A percentile compares a stretch with the other conserved stretches of the same genome.
Conservation (phyloP, 2,888 invertebrate genomes). For the Rhyacophila evoluta region DNA sequence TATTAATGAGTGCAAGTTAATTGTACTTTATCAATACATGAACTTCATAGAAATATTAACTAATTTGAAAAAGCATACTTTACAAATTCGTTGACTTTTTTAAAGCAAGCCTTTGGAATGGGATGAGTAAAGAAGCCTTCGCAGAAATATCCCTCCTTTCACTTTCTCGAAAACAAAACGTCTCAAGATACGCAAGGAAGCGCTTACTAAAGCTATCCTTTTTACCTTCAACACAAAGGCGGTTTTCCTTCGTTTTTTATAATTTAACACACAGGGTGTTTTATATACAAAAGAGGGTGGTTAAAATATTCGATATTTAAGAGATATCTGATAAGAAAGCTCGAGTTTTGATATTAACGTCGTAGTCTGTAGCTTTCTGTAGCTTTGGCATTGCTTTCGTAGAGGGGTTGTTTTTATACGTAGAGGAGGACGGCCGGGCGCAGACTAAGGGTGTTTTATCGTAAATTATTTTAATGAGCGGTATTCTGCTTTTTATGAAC, state of each 20-base stretch:
- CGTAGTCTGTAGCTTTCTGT: background rate
- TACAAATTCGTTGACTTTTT: background rate
- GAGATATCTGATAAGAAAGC: constrained; percentile 49
- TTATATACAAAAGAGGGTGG: background rate
- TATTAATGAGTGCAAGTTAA: too few species aligned
- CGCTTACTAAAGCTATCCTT: background rate
- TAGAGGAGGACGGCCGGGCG: background rate
- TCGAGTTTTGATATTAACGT: constrained; percentile 38
- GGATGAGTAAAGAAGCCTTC: constrained; percentile 31
- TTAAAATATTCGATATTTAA: constrained; percentile 41
- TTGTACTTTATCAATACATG: too few species aligned
- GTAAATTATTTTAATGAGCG: constrained; percentile 19
- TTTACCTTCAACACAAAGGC: background rate
- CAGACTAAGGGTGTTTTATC: background rate
- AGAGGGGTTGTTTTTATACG: constrained; percentile 19
- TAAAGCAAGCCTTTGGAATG: constrained; percentile 11
- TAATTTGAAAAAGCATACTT: background rate
- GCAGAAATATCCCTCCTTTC: constrained; percentile 25
- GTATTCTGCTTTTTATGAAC: constrained; percentile 1
- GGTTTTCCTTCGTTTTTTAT: background rate
- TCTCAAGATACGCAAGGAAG: background rate
- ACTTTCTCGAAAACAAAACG: constrained; percentile 4
- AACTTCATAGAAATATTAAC: background rate
- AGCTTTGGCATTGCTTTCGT: constrained; percentile 4
- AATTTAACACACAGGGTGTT: background rate